Evolutionary conservation across 1,140 invertebrate species (phyloP).

Genomic region (Centruroides vittatus): DNA sequence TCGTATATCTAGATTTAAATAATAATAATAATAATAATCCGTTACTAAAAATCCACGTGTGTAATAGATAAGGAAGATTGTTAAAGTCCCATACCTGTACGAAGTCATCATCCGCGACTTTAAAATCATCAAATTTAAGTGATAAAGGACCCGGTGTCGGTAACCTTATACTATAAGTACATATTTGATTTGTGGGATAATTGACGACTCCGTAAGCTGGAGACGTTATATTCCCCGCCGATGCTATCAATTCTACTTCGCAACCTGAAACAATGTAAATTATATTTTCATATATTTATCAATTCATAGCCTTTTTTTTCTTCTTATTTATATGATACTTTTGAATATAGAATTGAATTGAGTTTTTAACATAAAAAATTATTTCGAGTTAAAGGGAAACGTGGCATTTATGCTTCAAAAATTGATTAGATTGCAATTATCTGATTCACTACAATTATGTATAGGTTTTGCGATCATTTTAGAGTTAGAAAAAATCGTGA

Average conservation of each 20-base stretch:
- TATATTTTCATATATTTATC: too few species aligned
- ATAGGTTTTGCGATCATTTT: too few species aligned
- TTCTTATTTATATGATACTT: too few species aligned
- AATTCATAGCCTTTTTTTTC: too few species aligned
- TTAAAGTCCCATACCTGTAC: conserved; percentile 45
- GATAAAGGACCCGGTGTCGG: conserved; percentile 64
- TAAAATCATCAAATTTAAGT: conserved; percentile 70
- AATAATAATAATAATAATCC: background rate
- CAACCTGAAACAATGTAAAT: conserved; percentile 22
- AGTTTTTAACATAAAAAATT: too few species aligned
- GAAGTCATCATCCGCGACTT: conserved; percentile 68
- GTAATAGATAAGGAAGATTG: conserved; percentile 1
- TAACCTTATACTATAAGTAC: conserved; percentile 71
- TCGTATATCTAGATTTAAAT: conserved; percentile 64
- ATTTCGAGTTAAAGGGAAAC: too few species aligned
- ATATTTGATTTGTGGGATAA: conserved; percentile 86
- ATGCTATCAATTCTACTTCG: conserved; percentile 48
- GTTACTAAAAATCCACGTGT: background rate
- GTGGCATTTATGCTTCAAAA: too few species aligned
- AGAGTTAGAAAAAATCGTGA: too few species aligned
- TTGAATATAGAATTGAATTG: too few species aligned
- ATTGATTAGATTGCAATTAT: too few species aligned
- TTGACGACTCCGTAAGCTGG: conserved; percentile 67
- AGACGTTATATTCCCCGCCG: conserved; percentile 69
- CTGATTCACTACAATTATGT: too few species aligned